Evolutionary conservation across 2,113 vertebrate species (phyloP).

Genomic region (Centropus bengalensis): DNA sequence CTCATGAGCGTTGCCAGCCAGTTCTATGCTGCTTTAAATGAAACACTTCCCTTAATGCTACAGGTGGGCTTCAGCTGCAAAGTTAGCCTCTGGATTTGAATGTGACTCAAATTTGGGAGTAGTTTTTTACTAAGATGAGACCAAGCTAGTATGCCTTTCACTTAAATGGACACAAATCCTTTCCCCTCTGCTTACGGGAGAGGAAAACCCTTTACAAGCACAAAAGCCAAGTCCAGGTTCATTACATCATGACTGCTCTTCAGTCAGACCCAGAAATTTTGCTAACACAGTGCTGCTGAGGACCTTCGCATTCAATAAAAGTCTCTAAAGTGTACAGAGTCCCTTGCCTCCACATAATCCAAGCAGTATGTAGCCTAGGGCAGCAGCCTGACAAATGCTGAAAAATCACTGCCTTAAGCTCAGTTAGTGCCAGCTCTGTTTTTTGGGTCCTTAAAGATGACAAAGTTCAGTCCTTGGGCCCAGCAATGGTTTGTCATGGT

Average conservation of each 20-base stretch:
- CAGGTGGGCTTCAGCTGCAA: neutral
- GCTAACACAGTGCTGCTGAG: accelerated
- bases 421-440: neutral
- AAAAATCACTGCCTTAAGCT: neutral
- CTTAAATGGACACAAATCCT: neutral
- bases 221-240: neutral
- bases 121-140: neutral
- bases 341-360: neutral
- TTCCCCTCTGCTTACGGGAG: neutral
- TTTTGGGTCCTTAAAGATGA: neutral
- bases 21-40: conserved; percentile 36
- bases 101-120: neutral
- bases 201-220: neutral
- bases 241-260: neutral
- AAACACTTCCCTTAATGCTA: conserved; percentile 26
- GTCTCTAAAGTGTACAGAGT: neutral
- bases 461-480: neutral
- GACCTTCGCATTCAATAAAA: neutral
- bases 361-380: neutral
- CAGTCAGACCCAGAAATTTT: neutral
- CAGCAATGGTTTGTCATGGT: neutral
- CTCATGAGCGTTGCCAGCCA: neutral
- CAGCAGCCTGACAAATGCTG: neutral
- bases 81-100: neutral
- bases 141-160: neutral